Evolutionary conservation across 2,797 vertebrate genomes (phyloP), one percentile per base, ranked within the genome.

Genomic region (Spinus pinus): DNA sequence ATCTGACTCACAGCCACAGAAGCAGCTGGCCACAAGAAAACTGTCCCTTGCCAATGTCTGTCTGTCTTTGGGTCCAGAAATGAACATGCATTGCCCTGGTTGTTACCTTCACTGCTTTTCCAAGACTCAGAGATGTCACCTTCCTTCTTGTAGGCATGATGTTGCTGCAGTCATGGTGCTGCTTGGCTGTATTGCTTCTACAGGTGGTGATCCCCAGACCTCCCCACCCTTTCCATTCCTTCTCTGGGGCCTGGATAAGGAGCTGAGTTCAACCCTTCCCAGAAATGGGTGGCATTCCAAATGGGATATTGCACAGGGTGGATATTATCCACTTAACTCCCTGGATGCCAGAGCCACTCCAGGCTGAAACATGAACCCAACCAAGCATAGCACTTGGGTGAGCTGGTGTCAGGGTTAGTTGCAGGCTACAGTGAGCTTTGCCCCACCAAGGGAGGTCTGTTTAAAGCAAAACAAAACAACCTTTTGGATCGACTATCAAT

Each of bases 401-500:
- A 81, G 27, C 30, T 86, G 56, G 0, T 53, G 41, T 70, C 44
- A 49, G 57, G 12, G 12, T 50, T 39, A 37, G 31, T 5, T 46
- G 23, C 53, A 85, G 82, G 70, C 50, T 35, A 28, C 73, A 39
- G 49, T 35, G 49, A 86, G 57, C 64, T 91, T 78, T 77, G n/a
- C 24, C n/a, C n/a, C 67, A 54, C 10, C 12, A 30, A 41, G 33
- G n/a, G 81, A 92, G 50, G 61, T 65, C 65, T 93, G 57, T 81
- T 93, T 92, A 89, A 87, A 90, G 77, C 27, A 64, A 94, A 92
- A 56, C 51, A 17, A 90, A 91, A 81, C 42, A 61, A 81, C 33
- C 82, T 95, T 89, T 82, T 61, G 20, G 23, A 67, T 80, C 0
- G 0, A 84, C 86, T 83, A 65, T 66, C 81, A 96, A 90, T 93